Evolutionary conservation across 2,797 vertebrate species (phyloP).

Genomic region (Syngnathus rostellatus): DNA sequence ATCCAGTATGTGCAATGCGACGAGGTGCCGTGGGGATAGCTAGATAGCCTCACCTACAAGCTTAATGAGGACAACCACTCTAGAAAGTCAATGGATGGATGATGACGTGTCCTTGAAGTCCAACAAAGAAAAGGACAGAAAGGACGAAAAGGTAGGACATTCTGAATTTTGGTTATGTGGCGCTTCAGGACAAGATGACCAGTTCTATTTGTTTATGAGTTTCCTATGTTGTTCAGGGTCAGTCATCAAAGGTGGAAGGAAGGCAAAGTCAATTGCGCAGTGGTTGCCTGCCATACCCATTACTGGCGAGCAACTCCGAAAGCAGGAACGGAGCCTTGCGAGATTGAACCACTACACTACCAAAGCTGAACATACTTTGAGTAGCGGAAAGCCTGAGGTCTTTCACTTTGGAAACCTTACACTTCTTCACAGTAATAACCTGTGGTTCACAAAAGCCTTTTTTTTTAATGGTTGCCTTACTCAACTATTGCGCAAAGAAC

Average conservation of each 20-base stretch:
- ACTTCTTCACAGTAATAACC: too few relatives aligned
- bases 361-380: not conserved
- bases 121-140: not conserved
- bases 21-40: too few relatives aligned
- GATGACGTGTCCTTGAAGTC: slow-evolving; percentile 1
- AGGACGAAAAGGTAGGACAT: not conserved
- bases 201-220: not conserved
- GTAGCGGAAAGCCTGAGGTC: not conserved
- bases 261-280: not conserved
- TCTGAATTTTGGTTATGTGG: not conserved
- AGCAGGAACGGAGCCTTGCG: not conserved
- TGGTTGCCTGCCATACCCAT: not conserved
- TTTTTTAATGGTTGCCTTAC: not conserved
- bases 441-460: not conserved
- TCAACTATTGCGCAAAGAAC: not conserved
- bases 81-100: not conserved
- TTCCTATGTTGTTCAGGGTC: not conserved
- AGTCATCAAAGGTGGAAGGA: not conserved
- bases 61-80: not conserved
- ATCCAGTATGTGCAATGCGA: not conserved
- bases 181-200: not conserved
- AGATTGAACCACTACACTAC: too few relatives aligned
- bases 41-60: not conserved
- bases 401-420: too few relatives aligned
- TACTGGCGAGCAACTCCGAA: not conserved